These are phyloP conservation scores for Pollenia griseotomentosa DNA, from an alignment of 2,888 invertebrate genomes.

Conservation along the genomic window DNA sequence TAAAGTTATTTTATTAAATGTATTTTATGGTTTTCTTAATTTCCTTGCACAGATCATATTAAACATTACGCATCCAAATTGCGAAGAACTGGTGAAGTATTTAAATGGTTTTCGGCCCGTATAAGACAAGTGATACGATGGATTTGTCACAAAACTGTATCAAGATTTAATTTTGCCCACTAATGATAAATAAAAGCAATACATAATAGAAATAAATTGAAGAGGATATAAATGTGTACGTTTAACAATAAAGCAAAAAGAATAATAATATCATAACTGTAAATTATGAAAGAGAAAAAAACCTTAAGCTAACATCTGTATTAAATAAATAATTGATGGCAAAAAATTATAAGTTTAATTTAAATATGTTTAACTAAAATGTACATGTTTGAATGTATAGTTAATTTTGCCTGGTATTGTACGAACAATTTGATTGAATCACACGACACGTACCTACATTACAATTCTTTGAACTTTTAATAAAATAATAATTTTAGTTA, in stretches of 20 bases:
- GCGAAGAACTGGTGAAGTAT: conserved; percentile 88
- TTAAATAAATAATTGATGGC: conserved; percentile 16
- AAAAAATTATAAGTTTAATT: background rate
- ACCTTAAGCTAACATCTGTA: conserved; percentile 7
- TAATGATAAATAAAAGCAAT: conserved; percentile 73
- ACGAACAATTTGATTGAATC: conserved; percentile 24
- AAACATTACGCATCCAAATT: conserved; percentile 89
- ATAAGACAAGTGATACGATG: conserved; percentile 83
- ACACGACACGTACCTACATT: background rate
- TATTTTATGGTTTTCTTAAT: conserved; percentile 84
- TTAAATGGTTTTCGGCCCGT: conserved; percentile 86
- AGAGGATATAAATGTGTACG: background rate
- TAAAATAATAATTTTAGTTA: background rate
- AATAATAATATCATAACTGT: conserved; percentile 16
- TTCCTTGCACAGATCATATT: conserved; percentile 88
- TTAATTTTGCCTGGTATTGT: background rate
- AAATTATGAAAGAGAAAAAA: conserved; percentile 1
- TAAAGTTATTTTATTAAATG: no score
- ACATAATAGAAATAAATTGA: background rate
- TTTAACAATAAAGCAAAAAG: conserved; percentile 10
- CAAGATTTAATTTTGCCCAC: conserved; percentile 83
- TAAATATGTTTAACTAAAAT: conserved; percentile 12
- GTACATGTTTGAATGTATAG: background rate
- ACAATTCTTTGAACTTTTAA: background rate
- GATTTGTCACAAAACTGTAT: conserved; percentile 83